Percentiles rank a stretch among this genome's conserved stretches.
Evolutionary conservation across 2,888 invertebrate species (phyloP).

Genomic region (Aquatica leii): DNA sequence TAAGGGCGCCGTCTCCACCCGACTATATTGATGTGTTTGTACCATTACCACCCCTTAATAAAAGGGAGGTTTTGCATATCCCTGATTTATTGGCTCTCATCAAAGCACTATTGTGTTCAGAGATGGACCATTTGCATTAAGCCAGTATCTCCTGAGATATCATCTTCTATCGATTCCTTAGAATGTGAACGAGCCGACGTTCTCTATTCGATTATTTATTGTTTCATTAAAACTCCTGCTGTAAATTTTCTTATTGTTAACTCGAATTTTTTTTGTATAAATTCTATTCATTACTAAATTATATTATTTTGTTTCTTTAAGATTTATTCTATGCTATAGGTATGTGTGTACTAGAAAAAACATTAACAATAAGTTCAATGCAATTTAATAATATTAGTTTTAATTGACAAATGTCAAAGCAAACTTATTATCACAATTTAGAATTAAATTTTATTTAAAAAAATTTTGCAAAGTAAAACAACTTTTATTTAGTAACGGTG

Average conservation of each 20-base stretch:
- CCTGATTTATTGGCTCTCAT: constrained; percentile 68
- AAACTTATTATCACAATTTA: too few species aligned
- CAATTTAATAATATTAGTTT: too few species aligned
- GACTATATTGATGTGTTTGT: constrained; percentile 46
- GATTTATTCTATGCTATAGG: too few species aligned
- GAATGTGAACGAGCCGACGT: constrained; percentile 36
- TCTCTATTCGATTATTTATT: constrained; percentile 36
- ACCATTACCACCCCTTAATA: constrained; percentile 55
- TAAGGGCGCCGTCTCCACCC: constrained; percentile 39
- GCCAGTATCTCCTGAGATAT: constrained; percentile 49
- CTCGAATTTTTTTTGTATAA: constrained; percentile 4
- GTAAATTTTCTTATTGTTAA: too few species aligned
- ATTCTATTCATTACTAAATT: too few species aligned
- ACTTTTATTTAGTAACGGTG: too few species aligned
- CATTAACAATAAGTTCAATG: too few species aligned
- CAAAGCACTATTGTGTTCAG: constrained; percentile 62
- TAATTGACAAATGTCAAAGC: too few species aligned
- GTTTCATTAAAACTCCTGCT: constrained; percentile 31
- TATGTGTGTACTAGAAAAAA: too few species aligned
- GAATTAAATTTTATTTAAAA: too few species aligned
- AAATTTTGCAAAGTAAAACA: too few species aligned
- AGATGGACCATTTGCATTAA: constrained; percentile 60
- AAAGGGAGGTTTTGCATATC: constrained; percentile 60
- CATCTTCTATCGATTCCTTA: constrained; percentile 39
- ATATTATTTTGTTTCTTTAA: too few species aligned